These are phyloP conservation scores for Phoebastria nigripes DNA, from an alignment of 2,797 vertebrate species.

Conservation along the genomic window DNA sequence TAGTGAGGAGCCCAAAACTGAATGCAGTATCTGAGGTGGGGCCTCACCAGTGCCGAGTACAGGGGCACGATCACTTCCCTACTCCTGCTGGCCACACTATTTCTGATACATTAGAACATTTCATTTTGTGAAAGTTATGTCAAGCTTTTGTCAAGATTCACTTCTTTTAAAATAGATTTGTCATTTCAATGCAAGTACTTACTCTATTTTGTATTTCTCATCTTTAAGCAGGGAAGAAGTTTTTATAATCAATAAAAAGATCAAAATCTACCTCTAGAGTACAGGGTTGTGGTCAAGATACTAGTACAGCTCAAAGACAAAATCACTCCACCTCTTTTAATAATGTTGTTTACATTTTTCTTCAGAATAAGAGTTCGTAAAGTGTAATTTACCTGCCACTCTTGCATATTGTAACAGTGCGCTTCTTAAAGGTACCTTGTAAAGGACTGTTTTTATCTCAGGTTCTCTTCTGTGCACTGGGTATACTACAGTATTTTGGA, in stretches of 20 bases:
- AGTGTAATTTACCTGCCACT: background rate
- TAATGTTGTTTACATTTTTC: background rate
- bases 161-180: background rate
- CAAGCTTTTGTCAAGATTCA: background rate
- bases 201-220: background rate
- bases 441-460: background rate
- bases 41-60: no score
- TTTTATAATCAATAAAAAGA: background rate
- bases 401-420: background rate
- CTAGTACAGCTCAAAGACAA: background rate
- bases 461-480: background rate
- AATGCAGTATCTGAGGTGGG: no score
- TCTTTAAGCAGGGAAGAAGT: background rate
- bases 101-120: background rate
- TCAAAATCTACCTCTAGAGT: background rate
- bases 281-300: background rate
- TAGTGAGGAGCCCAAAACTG: no score
- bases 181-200: background rate
- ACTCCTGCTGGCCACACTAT: no score
- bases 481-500: background rate
- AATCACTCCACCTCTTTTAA: background rate
- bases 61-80: no score
- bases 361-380: background rate
- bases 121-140: background rate
- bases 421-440: background rate